Conservation (phyloP, 2,888 invertebrate genomes). For the Dryococelus australis region DNA sequence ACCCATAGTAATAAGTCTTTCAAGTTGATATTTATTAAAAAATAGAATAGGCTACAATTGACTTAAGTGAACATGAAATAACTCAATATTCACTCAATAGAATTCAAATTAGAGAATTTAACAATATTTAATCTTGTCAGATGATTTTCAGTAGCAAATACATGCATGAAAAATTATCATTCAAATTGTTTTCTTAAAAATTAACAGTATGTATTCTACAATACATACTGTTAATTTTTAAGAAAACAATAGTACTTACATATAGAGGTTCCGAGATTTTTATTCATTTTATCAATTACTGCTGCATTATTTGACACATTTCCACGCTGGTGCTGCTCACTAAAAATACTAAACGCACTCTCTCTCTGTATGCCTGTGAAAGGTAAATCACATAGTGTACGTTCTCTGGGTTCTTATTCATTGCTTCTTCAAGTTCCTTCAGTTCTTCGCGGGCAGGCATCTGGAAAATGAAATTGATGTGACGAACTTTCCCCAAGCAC, state of each 20-base stretch:
- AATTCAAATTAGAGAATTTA: too few species aligned
- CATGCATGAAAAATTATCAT: too few species aligned
- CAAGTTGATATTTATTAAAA: too few species aligned
- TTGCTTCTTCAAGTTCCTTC: conserved; percentile 34
- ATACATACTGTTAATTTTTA: too few species aligned
- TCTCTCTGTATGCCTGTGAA: conserved; percentile 39
- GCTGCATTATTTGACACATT: neutral
- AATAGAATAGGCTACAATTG: too few species aligned
- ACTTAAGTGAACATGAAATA: too few species aligned
- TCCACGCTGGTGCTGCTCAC: neutral
- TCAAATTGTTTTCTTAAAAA: too few species aligned
- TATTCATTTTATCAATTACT: conserved; percentile 21
- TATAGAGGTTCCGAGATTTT: conserved; percentile 31
- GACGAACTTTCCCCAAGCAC: conserved; percentile 34
- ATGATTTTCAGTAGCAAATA: too few species aligned
- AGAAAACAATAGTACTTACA: conserved; percentile 37
- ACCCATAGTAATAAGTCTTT: too few species aligned
- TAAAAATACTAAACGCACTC: conserved; percentile 30
- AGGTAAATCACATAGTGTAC: conserved; percentile 32
- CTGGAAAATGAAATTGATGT: neutral
- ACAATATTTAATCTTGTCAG: too few species aligned
- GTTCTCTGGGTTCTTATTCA: conserved; percentile 27
- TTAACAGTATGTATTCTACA: too few species aligned
- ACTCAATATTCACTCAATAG: too few species aligned
- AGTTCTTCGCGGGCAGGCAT: conserved; percentile 33